Evolutionary conservation across 1,140 invertebrate species (phyloP).

Genomic region (Drosophila ironensis): DNA sequence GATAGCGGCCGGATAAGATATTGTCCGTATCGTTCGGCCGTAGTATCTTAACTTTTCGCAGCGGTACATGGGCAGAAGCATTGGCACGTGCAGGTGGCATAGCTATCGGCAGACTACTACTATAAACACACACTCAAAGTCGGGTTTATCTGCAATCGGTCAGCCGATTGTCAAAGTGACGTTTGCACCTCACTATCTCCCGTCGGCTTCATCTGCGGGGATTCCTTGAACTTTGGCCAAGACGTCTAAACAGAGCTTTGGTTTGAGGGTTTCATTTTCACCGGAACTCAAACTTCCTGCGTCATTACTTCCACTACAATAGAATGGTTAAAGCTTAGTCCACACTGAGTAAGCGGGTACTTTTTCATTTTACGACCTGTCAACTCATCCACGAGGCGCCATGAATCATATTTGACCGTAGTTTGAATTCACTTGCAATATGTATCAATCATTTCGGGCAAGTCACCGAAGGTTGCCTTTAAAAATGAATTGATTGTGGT

Average conservation of each 20-base stretch:
- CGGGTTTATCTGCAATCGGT: conserved; percentile 46
- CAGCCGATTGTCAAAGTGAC: conserved; percentile 51
- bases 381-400: conserved; percentile 8
- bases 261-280: not conserved
- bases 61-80: conserved; percentile 40
- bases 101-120: conserved; percentile 35
- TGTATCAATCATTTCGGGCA: conserved; percentile 39
- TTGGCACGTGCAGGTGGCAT: conserved; percentile 57
- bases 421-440: not conserved
- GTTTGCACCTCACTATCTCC: conserved; percentile 60
- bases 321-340: conserved; percentile 5
- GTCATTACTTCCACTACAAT: not conserved
- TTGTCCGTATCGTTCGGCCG: conserved; percentile 63
- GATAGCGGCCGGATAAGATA: conserved; percentile 75
- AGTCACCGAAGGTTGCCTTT: conserved; percentile 10
- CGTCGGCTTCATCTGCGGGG: not conserved
- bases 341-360: not conserved
- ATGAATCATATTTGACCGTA: conserved; percentile 25
- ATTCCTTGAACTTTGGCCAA: conserved; percentile 62
- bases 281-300: not conserved
- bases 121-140: conserved; percentile 29
- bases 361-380: conserved; percentile 27
- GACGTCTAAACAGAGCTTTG: not conserved
- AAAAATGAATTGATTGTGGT: conserved; percentile 28
- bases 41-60: conserved; percentile 68